Evolutionary conservation across 2,797 vertebrate genomes (phyloP), one percentile per base, ranked within the genome.

Genomic region (Synanceia verrucosa): DNA sequence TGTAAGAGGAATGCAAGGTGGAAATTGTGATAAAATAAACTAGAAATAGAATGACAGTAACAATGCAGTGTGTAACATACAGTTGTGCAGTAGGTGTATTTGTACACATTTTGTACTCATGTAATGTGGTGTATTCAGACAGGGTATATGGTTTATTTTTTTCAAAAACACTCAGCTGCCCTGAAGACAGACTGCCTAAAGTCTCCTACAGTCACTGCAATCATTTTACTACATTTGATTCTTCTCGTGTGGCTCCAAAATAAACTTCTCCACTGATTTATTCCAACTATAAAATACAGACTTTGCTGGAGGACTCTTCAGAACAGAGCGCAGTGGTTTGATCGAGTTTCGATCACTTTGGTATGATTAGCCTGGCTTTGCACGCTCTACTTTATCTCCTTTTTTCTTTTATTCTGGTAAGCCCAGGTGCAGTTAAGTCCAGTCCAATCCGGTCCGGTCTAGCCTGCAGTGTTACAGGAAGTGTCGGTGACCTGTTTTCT

Each of bases 401-500:
- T 19, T 37, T 36, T 19, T 26, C 9, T 12, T 19, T 51, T 28
- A 19, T 29, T 51, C 34, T 24, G 14, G 9, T 2, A 11, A 41
- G 6, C 14, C 29, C 34, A 68, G 46, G 39, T 61, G 34, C 44
- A 37, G 21, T 69, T 63, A 1, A 34, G 41, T 58, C 19, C 19
- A 7, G 34, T 51, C 19, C 19, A 7, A 31, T 51, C 51, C 0
- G 4, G 63, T 70, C 29, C 23, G 24, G 48, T 57, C 72, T 21
- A 29, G 6, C 51, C 47, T 51, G 11, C 34, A 24, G 14, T 21
- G 9, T 34, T 44, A 57, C 68, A 75, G 67, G 39, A 55, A 31
- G 56, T 28, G 13, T 58, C 34, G 58, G 36, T 63, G 81, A 78
- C 73, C 66, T 47, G 53, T 71, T 82, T 78, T 83, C 65, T 76